Base-by-base conservation (phyloP, 1,140 invertebrate species). In the Globodera rostochiensis region DNA sequence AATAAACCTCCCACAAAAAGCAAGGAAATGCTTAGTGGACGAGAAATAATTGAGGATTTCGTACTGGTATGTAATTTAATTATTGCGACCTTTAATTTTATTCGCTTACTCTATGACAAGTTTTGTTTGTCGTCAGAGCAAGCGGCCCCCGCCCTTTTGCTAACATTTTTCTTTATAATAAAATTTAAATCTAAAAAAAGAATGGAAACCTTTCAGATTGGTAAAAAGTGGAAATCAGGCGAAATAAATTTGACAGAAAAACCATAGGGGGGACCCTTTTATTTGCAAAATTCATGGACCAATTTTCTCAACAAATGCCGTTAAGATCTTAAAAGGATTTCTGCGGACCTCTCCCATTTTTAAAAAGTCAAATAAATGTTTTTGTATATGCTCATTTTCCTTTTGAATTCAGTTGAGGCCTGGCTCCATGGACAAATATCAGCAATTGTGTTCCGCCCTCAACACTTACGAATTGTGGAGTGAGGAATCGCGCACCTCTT, bases 391-490 rank as follows among this genome's bases (percentile, higher is more conserved):
- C 25, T 25, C 5, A 5, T 25, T 71, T 25, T 21, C 25, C 25
- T 47, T 8, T 36, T 36, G 6, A 36, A 4, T 71, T 71, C 46
- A 71, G 69, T 21, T 45, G 46, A 21, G 9, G n/a, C 69, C 69
- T 19, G 69, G 25, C 15, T 71, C 69, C 11, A 11, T 71, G 9
- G 46, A 36, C 19, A 71, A 71, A 25, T 71, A 71, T 19, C n/a
- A 11, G 11, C 25, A 71, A 9, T 25, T 71, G 25, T 71, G 69
- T 47, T 47, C 25, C 7, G 25, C 19, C 11, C 25, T 71, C 25
- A 71, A 19, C 69, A 11, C 69, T 21, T 71, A 21, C 69, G 69
- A 71, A 47, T 45, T 47, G 25, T 71, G 69, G 69, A 71, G 69
- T 47, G 69, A 71, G 69, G 69, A 71, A 25, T 36, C 69, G 69